Base-by-base conservation (phyloP, 2,797 vertebrate species). In the Sebastes miniatus region DNA sequence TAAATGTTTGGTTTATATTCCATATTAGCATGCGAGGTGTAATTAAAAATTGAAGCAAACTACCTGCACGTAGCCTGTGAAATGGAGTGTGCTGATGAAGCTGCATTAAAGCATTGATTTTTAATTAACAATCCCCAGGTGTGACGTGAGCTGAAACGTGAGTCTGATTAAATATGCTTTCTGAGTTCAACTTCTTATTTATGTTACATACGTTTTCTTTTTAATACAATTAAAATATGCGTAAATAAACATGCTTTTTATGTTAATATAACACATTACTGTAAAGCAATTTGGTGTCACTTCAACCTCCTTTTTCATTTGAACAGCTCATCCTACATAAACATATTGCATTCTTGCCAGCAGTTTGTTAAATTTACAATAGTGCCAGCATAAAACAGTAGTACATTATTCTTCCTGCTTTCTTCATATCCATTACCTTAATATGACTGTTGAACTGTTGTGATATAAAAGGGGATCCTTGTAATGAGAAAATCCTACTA, bases 1-100 rank as follows among this genome's bases (percentile, higher is more conserved):
- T 96, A 97, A 97, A 98, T 96, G 96, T 98, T 98, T 97, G 97
- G 95, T 97, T 97, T 97, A 94, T 95, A 96, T 96, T 96, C 95
- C 92, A 95, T 96, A 98, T 97, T 97, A 97, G 97, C 97, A 97
- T 97, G 96, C 95, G 95, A 96, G 96, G 96, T 96, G 96, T 97
- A 97, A 98, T 98, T 98, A 98, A 97, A 97, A 97, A 85, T 92
- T 71, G 90, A 96, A 95, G 82, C 80, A 85, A 90, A 90, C 86
- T 88, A 88, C 87, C 58, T 81, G 80, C 86, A 77, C 62, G 63
- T 81, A 84, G 77, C 76, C 72, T 83, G 90, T 91, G 91, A 94
- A 93, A 92, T 85, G 80, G 83, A 86, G 88, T 92, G 81, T 87
- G 91, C 69, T 74, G 88, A 92, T 89, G 88, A 93, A 89, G 87